A percentile compares a stretch with the other conserved stretches of the same genome.
Conservation (phyloP, 2,888 invertebrate genomes). For the Drosophila peninsularis region DNA sequence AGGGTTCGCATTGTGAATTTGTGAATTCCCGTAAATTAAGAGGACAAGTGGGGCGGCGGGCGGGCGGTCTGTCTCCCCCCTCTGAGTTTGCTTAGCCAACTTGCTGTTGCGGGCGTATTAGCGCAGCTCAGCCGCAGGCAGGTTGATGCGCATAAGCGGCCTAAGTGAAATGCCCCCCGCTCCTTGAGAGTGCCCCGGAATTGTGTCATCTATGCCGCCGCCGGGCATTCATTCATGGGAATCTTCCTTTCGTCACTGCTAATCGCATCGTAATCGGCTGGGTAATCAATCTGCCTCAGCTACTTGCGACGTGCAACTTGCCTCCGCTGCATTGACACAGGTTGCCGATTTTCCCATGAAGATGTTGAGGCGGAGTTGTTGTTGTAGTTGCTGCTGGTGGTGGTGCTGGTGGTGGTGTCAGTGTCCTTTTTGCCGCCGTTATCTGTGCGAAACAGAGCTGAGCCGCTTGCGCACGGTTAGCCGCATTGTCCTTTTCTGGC, state of each 20-base stretch:
- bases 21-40: constrained; percentile 62
- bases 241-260: constrained; percentile 40
- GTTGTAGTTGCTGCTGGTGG: background rate
- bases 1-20: constrained; percentile 47
- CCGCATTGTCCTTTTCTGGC: constrained; percentile 74
- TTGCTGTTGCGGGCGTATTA: constrained; percentile 76
- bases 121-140: constrained; percentile 49
- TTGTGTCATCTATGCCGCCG: constrained; percentile 61
- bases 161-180: constrained; percentile 45
- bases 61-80: background rate
- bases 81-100: constrained; percentile 36
- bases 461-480: constrained; percentile 83
- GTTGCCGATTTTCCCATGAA: constrained; percentile 67
- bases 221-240: constrained; percentile 64
- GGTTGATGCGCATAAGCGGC: constrained; percentile 42
- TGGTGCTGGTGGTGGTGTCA: constrained; percentile 20
- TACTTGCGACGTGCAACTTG: constrained; percentile 64
- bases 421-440: constrained; percentile 82
- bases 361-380: constrained; percentile 7
- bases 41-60: constrained; percentile 2
- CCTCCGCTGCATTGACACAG: constrained; percentile 72
- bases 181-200: background rate
- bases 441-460: constrained; percentile 71
- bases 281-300: constrained; percentile 68
- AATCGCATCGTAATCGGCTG: constrained; percentile 67